Evolutionary conservation across 1,140 invertebrate species (phyloP).

Genomic region (Lepeophtheirus salmonis): DNA sequence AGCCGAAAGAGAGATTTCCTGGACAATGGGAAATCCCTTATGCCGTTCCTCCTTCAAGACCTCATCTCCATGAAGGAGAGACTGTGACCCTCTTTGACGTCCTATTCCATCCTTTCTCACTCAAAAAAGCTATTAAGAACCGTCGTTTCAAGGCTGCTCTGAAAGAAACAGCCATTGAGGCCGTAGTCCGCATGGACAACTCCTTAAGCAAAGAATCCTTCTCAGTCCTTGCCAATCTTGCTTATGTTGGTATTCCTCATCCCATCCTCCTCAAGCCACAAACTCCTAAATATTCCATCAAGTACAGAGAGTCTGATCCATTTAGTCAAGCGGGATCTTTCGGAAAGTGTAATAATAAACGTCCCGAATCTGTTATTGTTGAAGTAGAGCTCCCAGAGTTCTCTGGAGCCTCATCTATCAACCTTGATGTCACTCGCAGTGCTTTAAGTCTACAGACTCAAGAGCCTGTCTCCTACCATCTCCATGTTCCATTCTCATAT

Average conservation of each 20-base stretch:
- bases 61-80: not conserved
- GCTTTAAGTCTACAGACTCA: not conserved
- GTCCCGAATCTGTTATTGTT: not conserved
- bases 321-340: too few species aligned
- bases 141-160: not conserved
- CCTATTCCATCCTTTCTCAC: not conserved
- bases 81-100: not conserved
- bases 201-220: not conserved
- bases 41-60: not conserved
- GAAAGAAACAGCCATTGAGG: not conserved
- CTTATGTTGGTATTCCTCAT: not conserved
- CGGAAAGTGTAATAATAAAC: too few species aligned
- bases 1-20: too few species aligned
- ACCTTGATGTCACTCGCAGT: not conserved
- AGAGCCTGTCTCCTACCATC: not conserved
- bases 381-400: not conserved
- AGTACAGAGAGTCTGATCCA: not conserved
- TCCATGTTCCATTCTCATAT: not conserved
- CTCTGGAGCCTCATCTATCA: not conserved
- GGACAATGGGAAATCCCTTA: not conserved
- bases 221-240: not conserved
- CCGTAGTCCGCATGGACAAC: not conserved
- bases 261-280: not conserved
- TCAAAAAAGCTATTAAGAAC: not conserved
- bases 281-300: not conserved